Base-by-base conservation (phyloP, 2,888 invertebrate genomes). In the Drosophila barbarae region DNA sequence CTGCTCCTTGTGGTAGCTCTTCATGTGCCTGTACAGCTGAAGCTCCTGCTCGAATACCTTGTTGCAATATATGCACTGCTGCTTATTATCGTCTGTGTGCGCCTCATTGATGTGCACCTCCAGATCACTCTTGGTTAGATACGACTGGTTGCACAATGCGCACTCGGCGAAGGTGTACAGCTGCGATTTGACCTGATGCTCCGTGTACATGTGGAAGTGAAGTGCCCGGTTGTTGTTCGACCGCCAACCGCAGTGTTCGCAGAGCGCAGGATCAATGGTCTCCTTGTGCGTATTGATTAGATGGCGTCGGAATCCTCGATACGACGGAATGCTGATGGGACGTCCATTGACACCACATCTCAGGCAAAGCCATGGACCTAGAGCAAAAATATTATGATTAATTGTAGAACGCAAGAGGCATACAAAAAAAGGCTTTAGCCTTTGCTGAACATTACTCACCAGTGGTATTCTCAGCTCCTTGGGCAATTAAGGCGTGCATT, bases 221-320 rank as follows among this genome's bases (percentile, higher is more conserved):
- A 96, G 90, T 70, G 94, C 92, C 76, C 94, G 94, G 72, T 94
- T 91, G 81, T 94, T 95, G 2, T 90, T 90, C 23, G 95, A 94
- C 81, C 93, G 93, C 85, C 94, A 93, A 0, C 96, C 96, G 89
- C 96, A 96, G 78, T 95, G 93, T 86, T 96, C 96, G 89, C 96
- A 96, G 35, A 95, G 92, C 39, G 93, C 92, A 2, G 93, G 90
- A 86, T 95, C 93, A 66, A 95, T 94, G 73, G 93, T 93, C 81
- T 95, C 94, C 81, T 93, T 93, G 79, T 96, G 96, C 0, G 94
- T 92, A 73, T 95, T 94, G 10, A 94, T 93, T 88, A 96, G 92
- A 90, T 96, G 96, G 69, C 94, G 93, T 44, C 96, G 92, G 88
- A 94, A 96, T 75, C 93, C 92, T 74, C 93, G 94, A 84, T 96